These are phyloP conservation scores for Poeciliopsis occidentalis DNA, from an alignment of 2,113 vertebrate genomes.

Conservation along the genomic window DNA sequence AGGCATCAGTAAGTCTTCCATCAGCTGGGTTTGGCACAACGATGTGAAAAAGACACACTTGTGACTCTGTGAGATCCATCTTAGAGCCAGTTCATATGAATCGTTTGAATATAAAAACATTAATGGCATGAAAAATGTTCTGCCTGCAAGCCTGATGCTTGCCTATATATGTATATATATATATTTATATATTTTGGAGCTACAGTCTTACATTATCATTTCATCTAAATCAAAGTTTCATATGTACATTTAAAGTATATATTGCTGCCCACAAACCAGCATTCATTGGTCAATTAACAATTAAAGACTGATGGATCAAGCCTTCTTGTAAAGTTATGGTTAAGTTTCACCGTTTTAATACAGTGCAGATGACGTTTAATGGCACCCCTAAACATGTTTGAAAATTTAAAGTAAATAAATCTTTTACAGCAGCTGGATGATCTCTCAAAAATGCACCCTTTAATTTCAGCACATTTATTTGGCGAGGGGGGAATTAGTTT, in stretches of 20 bases:
- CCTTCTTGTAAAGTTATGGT: constrained; percentile 9
- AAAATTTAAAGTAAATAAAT: neutral
- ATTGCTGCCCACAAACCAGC: constrained; percentile 47
- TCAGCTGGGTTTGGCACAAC: constrained; percentile 51
- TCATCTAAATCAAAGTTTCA: constrained; percentile 56
- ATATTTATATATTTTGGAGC: constrained; percentile 14
- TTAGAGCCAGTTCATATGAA: constrained; percentile 32
- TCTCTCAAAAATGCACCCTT: too few relatives aligned
- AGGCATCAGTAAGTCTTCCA: constrained; percentile 59
- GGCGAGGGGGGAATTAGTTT: neutral
- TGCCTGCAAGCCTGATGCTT: constrained; percentile 41
- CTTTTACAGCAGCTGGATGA: neutral
- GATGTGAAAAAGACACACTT: constrained; percentile 30
- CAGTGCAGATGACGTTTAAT: neutral
- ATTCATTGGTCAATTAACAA: constrained; percentile 17
- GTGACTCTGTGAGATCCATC: constrained; percentile 17
- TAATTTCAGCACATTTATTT: too few relatives aligned
- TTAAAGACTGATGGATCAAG: constrained; percentile 17
- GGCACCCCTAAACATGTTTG: neutral
- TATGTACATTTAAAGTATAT: constrained; percentile 71
- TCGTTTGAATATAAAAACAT: neutral
- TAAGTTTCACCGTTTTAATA: constrained; percentile 25
- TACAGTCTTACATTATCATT: constrained; percentile 47
- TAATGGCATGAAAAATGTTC: constrained; percentile 37
- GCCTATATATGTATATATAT: neutral